Base-by-base conservation (phyloP, 2,113 vertebrate species). In the Ptilonorhynchus violaceus region DNA sequence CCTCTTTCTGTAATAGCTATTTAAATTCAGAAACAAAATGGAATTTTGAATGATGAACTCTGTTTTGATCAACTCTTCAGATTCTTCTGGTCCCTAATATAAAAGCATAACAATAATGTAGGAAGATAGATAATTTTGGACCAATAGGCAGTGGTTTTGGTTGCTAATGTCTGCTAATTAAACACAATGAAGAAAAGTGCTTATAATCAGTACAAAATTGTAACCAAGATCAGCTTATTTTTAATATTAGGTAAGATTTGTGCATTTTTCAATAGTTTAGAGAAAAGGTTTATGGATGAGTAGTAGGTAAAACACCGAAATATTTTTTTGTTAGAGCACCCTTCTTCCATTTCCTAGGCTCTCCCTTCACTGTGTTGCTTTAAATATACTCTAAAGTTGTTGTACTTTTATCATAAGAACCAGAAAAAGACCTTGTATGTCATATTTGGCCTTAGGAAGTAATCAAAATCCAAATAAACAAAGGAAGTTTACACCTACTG, bases 301-400 rank as follows among this genome's bases (percentile, higher is more conserved):
- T 2, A 23, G 2, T 37, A 47, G 9, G 18, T 21, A 59, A 94
- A 89, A 55, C 35, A 21, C 6, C n/a, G 22, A 62, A 81, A 41
- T 0, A 21, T 55, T 75, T 72, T 92, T 49, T 35, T 37, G 67
- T 59, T 39, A 13, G 16, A 56, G 3, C 5, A 53, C 2, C 0
- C n/a, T 53, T 63, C 49, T 23, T 14, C 33, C 1, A 15, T 0
- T 81, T 60, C 24, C 16, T 69, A 20, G 2, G 16, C 4, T 41
- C 31, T 37, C 11, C 11, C 21, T 77, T 87, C 18, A 21, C 7
- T 49, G 25, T 16, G n/a, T 17, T 50, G 4, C 5, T 46, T 7
- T 47, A 28, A 63, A 30, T 0, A 4, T 30, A 18, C n/a, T 58
- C 21, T 58, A 12, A 62, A 37, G 11, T 69, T 70, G 2, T 28